Evolutionary conservation across 2,113 vertebrate genomes (phyloP).

Genomic region (Carettochelys insculpta): DNA sequence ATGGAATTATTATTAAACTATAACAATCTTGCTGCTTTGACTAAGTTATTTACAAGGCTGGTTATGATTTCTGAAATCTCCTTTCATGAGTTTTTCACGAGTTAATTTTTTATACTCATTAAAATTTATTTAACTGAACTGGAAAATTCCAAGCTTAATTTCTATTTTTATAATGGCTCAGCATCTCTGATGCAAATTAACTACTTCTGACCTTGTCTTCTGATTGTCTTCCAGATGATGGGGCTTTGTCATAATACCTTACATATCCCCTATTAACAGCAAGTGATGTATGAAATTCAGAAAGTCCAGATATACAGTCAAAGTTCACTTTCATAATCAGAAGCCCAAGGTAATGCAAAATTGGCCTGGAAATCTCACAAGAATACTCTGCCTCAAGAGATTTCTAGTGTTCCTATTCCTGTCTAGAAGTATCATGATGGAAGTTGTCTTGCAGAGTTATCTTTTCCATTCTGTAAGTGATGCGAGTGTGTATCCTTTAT

Average conservation of each 20-base stretch:
- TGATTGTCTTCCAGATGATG: not conserved
- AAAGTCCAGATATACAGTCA: not conserved
- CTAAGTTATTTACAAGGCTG: constrained; percentile 39
- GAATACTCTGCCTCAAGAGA: not conserved
- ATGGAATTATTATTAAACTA: constrained; percentile 37
- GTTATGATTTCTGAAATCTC: constrained; percentile 11
- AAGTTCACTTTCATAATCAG: not conserved
- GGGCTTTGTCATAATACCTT: not conserved
- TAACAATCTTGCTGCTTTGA: constrained; percentile 4
- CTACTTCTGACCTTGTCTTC: not conserved
- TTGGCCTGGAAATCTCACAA: not conserved
- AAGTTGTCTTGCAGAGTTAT: not conserved
- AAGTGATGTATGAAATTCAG: not conserved
- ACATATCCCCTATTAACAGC: not conserved
- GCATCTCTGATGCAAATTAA: not conserved
- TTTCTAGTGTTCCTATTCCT: not conserved
- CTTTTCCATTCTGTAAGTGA: not conserved
- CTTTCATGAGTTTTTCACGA: not conserved
- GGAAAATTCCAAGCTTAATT: constrained; percentile 3
- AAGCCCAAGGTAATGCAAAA: not conserved
- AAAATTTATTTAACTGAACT: not conserved
- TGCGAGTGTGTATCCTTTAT: not conserved
- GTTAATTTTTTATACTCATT: not conserved
- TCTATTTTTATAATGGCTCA: not conserved
- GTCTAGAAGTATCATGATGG: not conserved